phyloP scores from a whole-genome alignment of 2,888 invertebrate genomes.

The Tenthredo scrophulariae region DNA sequence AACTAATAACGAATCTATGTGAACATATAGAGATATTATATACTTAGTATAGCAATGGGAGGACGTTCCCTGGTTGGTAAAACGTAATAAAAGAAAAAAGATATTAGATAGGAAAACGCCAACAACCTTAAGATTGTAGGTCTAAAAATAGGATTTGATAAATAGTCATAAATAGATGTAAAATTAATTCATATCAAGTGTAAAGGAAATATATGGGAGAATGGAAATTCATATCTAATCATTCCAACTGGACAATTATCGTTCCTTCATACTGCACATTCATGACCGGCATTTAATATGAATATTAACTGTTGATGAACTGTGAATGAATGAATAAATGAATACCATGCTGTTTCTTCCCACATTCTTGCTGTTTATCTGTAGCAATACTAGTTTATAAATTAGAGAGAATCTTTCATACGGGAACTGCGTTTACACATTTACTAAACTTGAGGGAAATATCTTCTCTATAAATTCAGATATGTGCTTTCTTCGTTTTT shows the following conservation, averaged over 20 bases:
- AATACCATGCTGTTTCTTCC: slow-evolving; percentile 15
- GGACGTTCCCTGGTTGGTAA: background rate
- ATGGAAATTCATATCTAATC: slow-evolving; percentile 15
- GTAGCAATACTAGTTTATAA: background rate
- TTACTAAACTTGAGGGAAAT: background rate
- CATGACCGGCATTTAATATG: background rate
- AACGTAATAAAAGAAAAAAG: background rate
- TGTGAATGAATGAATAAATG: slow-evolving; percentile 32
- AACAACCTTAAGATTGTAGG: slow-evolving; percentile 28
- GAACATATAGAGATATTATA: background rate
- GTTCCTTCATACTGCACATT: background rate
- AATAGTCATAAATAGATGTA: background rate
- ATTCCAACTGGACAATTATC: slow-evolving; percentile 20
- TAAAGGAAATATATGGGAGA: background rate
- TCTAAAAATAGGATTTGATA: slow-evolving; percentile 37
- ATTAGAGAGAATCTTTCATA: background rate
- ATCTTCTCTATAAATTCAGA: background rate
- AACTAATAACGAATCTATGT: background rate
- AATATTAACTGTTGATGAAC: slow-evolving; percentile 5
- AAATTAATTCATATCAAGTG: background rate
- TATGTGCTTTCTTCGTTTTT: background rate
- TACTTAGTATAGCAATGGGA: background rate
- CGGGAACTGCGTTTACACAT: background rate
- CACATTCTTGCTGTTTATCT: background rate
- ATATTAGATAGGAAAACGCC: background rate